Base-by-base conservation (phyloP, 1,140 invertebrate species). In the Paralvinella palmiformis region DNA sequence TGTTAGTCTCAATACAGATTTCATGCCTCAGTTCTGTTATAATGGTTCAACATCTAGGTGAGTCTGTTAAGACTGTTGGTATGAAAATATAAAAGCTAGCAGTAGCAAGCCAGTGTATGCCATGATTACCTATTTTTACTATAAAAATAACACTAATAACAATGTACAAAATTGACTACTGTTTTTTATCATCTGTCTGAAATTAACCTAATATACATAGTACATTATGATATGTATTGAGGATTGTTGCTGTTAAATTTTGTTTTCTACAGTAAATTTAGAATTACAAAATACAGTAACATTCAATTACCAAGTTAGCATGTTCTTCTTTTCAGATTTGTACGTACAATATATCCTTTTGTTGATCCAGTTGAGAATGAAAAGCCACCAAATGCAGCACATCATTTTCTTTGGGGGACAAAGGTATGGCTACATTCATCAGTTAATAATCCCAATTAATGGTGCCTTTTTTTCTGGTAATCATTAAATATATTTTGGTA, bases 1-100 rank as follows among this genome's bases (percentile, higher is more conserved):
- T 84, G 96, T 93, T 88, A 96, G 99, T 83, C 80, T 99, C 4
- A 97, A 96, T 80, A 96, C 96, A 72, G 96, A 99, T 74, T 96
- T 99, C 76, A 81, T 99, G 65, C 94, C 95, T 29, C 97, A 95
- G 80, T 99, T 97, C 79, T 98, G 95, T 77, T 99, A 96, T 79
- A 99, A 99, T 82, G 93, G 93, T 64, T 92, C 94, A 6, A 99
- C 96, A 2, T 94, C 94, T 81, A 86, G 94, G 89, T 96, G 75
- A 66, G 71, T 76, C 27, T n/a, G n/a, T n/a, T n/a, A n/a, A n/a
- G n/a, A n/a, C n/a, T n/a, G n/a, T n/a, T n/a, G n/a, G n/a, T n/a
- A n/a, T n/a, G n/a, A n/a, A n/a, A n/a, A n/a, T n/a, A n/a, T n/a
- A n/a, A n/a, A n/a, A n/a, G n/a, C n/a, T n/a, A n/a, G n/a, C n/a